Evolutionary conservation across 2,113 vertebrate genomes (phyloP).

Genomic region (Macaca mulatta): DNA sequence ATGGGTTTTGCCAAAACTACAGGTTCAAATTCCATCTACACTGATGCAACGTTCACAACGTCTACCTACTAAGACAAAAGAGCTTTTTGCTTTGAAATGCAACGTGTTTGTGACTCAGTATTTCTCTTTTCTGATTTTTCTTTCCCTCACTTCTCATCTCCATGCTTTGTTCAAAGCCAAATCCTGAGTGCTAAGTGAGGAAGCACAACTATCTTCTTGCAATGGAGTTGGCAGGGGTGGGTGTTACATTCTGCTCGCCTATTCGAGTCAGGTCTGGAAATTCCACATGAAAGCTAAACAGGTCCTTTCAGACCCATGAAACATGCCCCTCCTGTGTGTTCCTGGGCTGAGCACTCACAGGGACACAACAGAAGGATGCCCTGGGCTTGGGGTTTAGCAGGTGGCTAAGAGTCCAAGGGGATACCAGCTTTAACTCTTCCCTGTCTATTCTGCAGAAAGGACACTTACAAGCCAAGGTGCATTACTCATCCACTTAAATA

Average conservation of each 20-base stretch:
- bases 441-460: neutral
- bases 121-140: neutral
- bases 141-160: neutral
- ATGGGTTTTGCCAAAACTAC: neutral
- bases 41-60: rapidly evolving
- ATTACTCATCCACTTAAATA: neutral
- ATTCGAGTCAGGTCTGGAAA: neutral
- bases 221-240: neutral
- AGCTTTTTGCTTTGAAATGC: neutral
- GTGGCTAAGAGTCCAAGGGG: neutral
- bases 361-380: neutral
- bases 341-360: neutral
- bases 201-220: neutral
- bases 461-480: neutral
- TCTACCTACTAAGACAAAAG: neutral
- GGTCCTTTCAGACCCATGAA: neutral
- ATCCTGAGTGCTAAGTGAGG: neutral
- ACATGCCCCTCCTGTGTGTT: neutral
- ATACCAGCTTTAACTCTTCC: neutral
- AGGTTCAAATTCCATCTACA: neutral
- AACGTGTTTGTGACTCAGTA: neutral
- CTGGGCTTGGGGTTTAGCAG: too few species aligned
- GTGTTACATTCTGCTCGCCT: neutral
- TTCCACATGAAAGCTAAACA: neutral
- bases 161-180: neutral